Evolutionary conservation across 2,797 vertebrate genomes (phyloP).

Genomic region (Oreortyx pictus): DNA sequence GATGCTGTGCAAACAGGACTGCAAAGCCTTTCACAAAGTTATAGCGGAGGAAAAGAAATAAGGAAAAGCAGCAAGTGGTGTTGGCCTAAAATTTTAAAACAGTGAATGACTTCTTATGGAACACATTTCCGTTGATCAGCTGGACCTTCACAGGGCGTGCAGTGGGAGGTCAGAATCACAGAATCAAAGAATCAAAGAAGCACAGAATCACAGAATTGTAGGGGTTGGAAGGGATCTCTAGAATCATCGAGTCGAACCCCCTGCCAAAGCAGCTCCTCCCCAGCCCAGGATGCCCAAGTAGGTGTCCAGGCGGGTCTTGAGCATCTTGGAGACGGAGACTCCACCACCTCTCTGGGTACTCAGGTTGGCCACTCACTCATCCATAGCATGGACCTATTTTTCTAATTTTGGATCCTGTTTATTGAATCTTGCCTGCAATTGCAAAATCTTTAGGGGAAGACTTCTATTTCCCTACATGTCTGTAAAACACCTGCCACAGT

Average conservation of each 20-base stretch:
- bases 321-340: too few species aligned
- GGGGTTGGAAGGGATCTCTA: too few species aligned
- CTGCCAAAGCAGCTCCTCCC: too few species aligned
- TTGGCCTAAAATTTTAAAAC: neutral
- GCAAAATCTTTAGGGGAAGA: neutral
- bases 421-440: neutral
- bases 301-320: too few species aligned
- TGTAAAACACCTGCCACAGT: neutral
- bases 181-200: too few species aligned
- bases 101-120: neutral
- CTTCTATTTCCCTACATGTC: neutral
- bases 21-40: neutral
- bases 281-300: too few species aligned
- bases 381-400: neutral
- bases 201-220: too few species aligned
- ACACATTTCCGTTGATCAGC: neutral
- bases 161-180: neutral
- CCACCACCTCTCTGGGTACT: too few species aligned
- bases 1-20: neutral
- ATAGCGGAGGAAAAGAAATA: neutral
- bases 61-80: neutral
- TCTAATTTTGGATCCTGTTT: neutral
- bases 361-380: rapidly evolving
- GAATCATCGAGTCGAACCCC: too few species aligned
- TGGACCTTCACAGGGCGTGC: rapidly evolving